phyloP scores from a whole-genome alignment of 2,113 vertebrate genomes.

The Montifringilla adamsi region DNA sequence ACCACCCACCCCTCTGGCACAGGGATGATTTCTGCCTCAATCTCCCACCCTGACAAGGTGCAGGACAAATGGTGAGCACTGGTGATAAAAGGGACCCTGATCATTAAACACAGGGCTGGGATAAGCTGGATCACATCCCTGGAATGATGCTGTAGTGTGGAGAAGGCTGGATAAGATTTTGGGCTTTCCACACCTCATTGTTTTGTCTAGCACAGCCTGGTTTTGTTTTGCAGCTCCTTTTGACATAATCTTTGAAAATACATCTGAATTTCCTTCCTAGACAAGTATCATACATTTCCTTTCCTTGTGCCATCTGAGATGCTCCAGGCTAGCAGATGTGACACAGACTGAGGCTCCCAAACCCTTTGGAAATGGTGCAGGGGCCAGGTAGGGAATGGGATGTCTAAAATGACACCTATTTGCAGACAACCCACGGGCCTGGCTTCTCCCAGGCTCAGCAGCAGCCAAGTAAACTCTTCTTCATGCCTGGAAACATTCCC shows the following conservation, averaged over 20 bases:
- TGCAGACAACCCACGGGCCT: not conserved
- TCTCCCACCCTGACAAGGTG: constrained; percentile 11
- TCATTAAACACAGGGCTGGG: not conserved
- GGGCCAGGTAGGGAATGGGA: not conserved
- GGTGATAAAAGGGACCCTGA: not conserved
- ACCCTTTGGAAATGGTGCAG: not conserved
- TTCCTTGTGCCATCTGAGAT: not conserved
- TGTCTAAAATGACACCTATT: not conserved
- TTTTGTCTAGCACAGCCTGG: not conserved
- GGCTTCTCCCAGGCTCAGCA: not conserved
- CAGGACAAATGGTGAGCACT: not conserved
- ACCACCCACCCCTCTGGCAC: not conserved
- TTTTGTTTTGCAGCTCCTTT: not conserved
- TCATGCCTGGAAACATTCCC: not conserved
- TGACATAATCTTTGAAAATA: not conserved
- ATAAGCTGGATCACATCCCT: not conserved
- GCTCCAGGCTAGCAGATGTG: not conserved
- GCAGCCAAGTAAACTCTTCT: not conserved
- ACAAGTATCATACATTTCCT: not conserved
- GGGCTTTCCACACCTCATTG: not conserved
- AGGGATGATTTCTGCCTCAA: constrained; percentile 16
- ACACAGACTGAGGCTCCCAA: not conserved
- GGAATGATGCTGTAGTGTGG: accelerated
- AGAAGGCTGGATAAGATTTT: not conserved
- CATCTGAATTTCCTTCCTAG: not conserved